Conservation (phyloP, 2,797 vertebrate species). For the Danio jaintianensis region DNA sequence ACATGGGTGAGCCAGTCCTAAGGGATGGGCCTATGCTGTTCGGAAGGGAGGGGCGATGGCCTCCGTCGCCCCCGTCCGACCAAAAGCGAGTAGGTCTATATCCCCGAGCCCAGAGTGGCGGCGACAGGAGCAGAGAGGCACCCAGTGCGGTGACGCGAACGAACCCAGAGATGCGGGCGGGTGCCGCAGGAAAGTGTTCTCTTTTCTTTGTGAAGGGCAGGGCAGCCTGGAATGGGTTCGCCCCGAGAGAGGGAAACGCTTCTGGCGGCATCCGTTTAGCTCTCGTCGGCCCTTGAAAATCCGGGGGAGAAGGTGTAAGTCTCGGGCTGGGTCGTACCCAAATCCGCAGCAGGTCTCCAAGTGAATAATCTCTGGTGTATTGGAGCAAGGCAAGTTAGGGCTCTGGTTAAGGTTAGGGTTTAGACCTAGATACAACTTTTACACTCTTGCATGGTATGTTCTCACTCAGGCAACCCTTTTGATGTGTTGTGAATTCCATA, state of each 20-base stretch:
- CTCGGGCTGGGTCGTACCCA: too few relatives aligned
- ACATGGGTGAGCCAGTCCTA: slow-evolving; percentile 61
- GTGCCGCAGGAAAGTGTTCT: slow-evolving; percentile 58
- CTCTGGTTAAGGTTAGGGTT: too few relatives aligned
- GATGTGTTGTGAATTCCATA: too few relatives aligned
- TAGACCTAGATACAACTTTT: too few relatives aligned
- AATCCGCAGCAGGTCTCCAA: too few relatives aligned
- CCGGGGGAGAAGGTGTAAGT: too few relatives aligned
- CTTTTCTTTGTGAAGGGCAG: slow-evolving; percentile 64
- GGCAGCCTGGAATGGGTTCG: slow-evolving; percentile 63
- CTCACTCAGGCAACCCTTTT: too few relatives aligned
- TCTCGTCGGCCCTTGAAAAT: slow-evolving; percentile 62
- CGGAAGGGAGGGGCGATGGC: slow-evolving; percentile 40
- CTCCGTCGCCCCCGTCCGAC: slow-evolving; percentile 20
- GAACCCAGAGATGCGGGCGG: slow-evolving; percentile 59
- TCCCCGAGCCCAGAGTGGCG: slow-evolving; percentile 36
- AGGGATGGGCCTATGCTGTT: slow-evolving; percentile 45
- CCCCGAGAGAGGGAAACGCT: slow-evolving; percentile 62
- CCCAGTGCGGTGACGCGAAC: slow-evolving; percentile 53
- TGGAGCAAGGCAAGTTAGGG: too few relatives aligned
- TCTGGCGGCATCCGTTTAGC: too few relatives aligned
- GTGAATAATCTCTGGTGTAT: too few relatives aligned
- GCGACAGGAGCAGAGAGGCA: slow-evolving; percentile 14
- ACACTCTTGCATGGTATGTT: too few relatives aligned
- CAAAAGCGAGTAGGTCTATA: slow-evolving; percentile 50